Evolutionary conservation across 2,797 vertebrate species (phyloP), one percentile per base, ranked within the genome.

Genomic region (Acipenser transmontanus): DNA sequence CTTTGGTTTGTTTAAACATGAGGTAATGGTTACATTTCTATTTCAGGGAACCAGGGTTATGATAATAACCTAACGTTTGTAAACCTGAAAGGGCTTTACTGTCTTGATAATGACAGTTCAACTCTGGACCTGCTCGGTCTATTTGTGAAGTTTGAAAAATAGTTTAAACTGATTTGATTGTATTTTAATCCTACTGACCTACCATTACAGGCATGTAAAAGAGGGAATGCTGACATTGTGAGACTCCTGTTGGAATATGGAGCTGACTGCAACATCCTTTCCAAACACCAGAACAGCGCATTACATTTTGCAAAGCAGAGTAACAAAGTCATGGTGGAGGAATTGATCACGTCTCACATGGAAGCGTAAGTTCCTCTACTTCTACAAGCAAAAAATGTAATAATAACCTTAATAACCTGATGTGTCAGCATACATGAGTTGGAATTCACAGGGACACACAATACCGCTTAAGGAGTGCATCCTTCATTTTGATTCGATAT

Each of bases 221-320:
- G 94, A 80, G 97, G 96, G 54, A 98, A 99, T 60, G 83, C 89
- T 0, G 97, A 99, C 49, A 91, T 98, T 1, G 96, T 97, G 64
- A 91, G 93, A 68, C 95, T 99, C 64, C 92, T 99, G 77, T 91
- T 98, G 80, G 96, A 99, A 74, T 93, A 88, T 0, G 96, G 96
- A 51, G 96, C 94, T 0, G 96, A 99, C 85, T 97, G 96, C 82
- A 98, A 94, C 77, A 93, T 96, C 68, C 74, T 92, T 72, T 98
- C 96, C 57, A 98, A 98, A 76, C 91, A 99, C 79, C 95, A 97
- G 71, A 94, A 87, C 76, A 96, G 81, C 0, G 96, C 96, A 0
- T 84, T 95, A 81, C 86, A 95, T 73, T 97, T 94, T 66, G 96
- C 96, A 64, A 97, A 98, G 66, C 91, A 95, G 14, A 91, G 86